Evolutionary conservation across 2,888 invertebrate species (phyloP).

Genomic region (Thera obeliscata): DNA sequence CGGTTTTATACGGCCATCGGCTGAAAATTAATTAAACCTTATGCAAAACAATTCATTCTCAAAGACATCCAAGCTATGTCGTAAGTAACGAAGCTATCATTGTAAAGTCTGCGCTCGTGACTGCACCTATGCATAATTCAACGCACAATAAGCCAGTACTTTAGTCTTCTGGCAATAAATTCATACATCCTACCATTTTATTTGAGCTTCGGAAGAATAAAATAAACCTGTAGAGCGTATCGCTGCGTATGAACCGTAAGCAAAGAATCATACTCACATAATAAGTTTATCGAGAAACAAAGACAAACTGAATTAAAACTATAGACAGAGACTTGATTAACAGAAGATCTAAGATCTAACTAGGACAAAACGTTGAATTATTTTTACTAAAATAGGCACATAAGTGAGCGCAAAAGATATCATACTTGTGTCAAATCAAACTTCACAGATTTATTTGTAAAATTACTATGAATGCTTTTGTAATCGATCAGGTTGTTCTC

Average conservation of each 20-base stretch:
- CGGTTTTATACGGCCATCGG: too few relatives aligned
- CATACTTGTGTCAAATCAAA: too few relatives aligned
- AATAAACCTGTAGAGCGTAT: not conserved
- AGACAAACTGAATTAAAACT: too few relatives aligned
- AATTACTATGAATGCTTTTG: too few relatives aligned
- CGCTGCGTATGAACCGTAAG: slow-evolving; percentile 9
- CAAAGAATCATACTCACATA: not conserved
- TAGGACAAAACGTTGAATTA: too few relatives aligned
- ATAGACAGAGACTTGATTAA: too few relatives aligned
- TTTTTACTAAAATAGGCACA: too few relatives aligned
- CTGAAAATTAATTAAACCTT: not conserved
- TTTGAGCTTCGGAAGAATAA: slow-evolving; percentile 14
- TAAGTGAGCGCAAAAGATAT: too few relatives aligned
- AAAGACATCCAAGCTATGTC: slow-evolving; percentile 12
- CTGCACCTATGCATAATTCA: slow-evolving; percentile 28
- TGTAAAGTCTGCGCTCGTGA: slow-evolving; percentile 19
- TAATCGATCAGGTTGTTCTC: too few relatives aligned
- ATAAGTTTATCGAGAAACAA: too few relatives aligned
- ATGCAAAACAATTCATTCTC: slow-evolving; percentile 5
- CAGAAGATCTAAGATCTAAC: too few relatives aligned
- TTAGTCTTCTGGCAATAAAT: slow-evolving; percentile 27
- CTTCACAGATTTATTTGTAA: too few relatives aligned
- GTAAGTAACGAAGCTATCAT: slow-evolving; percentile 20
- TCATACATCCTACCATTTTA: slow-evolving; percentile 24
- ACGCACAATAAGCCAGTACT: slow-evolving; percentile 27